Evolutionary conservation across 2,888 invertebrate genomes (phyloP).

Genomic region (Formica aserva): DNA sequence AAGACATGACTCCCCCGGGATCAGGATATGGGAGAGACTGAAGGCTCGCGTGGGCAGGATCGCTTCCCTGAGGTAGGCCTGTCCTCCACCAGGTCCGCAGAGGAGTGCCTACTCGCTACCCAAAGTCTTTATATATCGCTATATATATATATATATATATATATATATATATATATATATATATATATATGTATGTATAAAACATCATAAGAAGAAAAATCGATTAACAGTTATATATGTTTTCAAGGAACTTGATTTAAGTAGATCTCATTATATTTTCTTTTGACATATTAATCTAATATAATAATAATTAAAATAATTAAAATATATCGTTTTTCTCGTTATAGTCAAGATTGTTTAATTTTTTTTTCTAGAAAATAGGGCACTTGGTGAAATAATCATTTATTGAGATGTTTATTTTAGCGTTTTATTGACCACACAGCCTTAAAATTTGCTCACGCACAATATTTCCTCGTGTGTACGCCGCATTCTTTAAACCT

Average conservation of each 20-base stretch:
- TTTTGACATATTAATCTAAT: not conserved
- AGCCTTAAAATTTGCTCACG: slow-evolving; percentile 83
- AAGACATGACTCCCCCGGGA: no score
- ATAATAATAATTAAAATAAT: no score
- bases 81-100: no score
- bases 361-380: not conserved
- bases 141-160: no score
- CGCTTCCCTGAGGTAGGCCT: no score
- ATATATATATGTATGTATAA: not conserved
- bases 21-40: no score
- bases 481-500: slow-evolving; percentile 72
- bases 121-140: not conserved
- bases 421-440: slow-evolving; percentile 84
- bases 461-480: slow-evolving; percentile 70
- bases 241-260: not conserved
- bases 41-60: no score
- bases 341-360: not conserved
- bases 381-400: not conserved
- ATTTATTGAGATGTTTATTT: slow-evolving; percentile 63
- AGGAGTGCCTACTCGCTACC: no score
- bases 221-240: not conserved
- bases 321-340: not conserved
- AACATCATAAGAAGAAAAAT: not conserved
- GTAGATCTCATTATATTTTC: not conserved
- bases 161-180: no score